Evolutionary conservation across 2,113 vertebrate genomes (phyloP), one percentile per base, ranked within the genome.

Genomic region (Lophura nycthemera): DNA sequence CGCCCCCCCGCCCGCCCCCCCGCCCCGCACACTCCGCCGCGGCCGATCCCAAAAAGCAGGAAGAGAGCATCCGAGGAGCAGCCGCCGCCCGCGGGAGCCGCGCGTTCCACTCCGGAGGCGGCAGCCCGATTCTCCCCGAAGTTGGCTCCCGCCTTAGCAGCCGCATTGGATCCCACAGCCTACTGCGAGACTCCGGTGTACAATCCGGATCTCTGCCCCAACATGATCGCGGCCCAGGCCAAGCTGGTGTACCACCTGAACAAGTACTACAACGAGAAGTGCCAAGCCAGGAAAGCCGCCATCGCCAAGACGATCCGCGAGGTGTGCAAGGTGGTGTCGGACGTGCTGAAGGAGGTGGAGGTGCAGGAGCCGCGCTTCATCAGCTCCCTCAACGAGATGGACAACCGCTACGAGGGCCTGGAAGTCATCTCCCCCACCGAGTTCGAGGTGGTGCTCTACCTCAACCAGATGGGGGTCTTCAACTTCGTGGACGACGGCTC

Each of bases 111-210:
- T 97, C 96, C 93, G 61, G 94, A 94, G 97, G 83, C 91, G n/a
- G 95, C 95, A 92, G 96, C 96, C 96, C 74, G 91, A 92, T 98
- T 97, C 98, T 98, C 98, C 98, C 98, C 98, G 98, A 99, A 99
- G 99, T 99, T 99, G 99, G 99, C 99, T 99, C 99, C 99, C 96
- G 98, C 99, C 96, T 97, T 98, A 98, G 99, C 99, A 98, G 99
- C 98, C 99, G 99, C 99, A 98, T 99, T 99, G 99, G 99, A 99
- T 99, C 99, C 99, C 97, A 99, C 99, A 98, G 99, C 98, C 79
- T 99, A 99, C 75, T 99, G 99, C 98, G 99, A 99, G 99, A 99
- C 99, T 99, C 99, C 99, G 99, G 99, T 99, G 89, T 99, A 99
- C 96, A 99, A 99, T 83, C 99, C 99, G 99, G 99, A 99, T 99